A percentile compares a stretch with the other conserved stretches of the same genome.
phyloP scores from a whole-genome alignment of 2,113 vertebrate genomes.

The Narcine bancroftii region DNA sequence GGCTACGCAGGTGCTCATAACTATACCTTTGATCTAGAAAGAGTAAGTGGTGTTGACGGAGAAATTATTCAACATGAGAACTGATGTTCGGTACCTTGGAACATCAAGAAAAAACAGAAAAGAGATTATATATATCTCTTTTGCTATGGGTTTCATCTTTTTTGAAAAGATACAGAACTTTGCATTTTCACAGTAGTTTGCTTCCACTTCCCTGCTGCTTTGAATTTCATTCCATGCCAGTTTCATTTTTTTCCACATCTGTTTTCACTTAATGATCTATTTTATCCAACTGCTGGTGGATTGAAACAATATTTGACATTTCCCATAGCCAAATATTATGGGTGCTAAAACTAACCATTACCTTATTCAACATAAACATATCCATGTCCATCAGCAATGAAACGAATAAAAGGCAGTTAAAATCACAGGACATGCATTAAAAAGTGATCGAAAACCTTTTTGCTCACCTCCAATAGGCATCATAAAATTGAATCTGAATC shows the following conservation, averaged over 20 bases:
- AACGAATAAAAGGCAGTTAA: not conserved
- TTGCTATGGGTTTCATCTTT: not conserved
- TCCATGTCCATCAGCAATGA: not conserved
- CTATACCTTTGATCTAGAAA: no score
- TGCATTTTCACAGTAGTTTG: not conserved
- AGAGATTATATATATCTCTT: not conserved
- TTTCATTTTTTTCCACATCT: not conserved
- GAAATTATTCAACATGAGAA: no score
- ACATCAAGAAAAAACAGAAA: no score
- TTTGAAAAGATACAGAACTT: not conserved
- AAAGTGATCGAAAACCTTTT: not conserved
- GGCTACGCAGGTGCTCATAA: no score
- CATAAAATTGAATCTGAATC: not conserved
- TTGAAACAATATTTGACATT: not conserved
- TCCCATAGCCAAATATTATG: not conserved
- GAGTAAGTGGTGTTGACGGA: no score
- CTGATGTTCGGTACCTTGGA: no score
- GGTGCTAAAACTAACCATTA: not conserved
- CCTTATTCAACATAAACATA: not conserved
- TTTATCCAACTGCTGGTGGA: conserved; percentile 1
- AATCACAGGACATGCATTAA: not conserved
- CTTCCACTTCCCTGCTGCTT: not conserved
- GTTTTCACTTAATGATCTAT: not conserved
- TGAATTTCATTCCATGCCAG: not conserved
- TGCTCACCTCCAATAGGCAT: not conserved